Evolutionary conservation across 2,888 invertebrate species (phyloP).

Genomic region (Margaritifera margaritifera): DNA sequence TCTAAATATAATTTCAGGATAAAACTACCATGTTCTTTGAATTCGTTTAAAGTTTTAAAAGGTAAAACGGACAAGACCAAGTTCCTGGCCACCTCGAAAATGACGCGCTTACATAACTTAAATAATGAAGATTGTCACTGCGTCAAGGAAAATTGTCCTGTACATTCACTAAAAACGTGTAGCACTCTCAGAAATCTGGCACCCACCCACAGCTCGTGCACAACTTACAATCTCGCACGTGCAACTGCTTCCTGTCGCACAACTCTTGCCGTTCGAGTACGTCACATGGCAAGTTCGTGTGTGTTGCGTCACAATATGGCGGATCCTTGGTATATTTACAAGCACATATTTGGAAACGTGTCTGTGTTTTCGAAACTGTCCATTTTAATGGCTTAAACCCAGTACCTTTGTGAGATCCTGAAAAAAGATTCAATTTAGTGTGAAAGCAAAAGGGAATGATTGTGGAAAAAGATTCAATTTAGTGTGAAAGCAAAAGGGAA

Average conservation of each 20-base stretch:
- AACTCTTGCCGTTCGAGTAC: slow-evolving; percentile 45
- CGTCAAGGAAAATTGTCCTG: too few relatives aligned
- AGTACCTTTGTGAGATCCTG: slow-evolving; percentile 64
- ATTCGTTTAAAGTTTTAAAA: too few relatives aligned
- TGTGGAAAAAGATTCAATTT: slow-evolving; percentile 22
- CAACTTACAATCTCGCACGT: slow-evolving; percentile 42
- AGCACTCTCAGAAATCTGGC: slow-evolving; percentile 56
- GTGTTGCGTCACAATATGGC: slow-evolving; percentile 65
- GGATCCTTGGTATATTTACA: slow-evolving; percentile 66
- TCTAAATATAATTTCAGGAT: too few relatives aligned
- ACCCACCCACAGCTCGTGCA: slow-evolving; percentile 67
- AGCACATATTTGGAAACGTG: slow-evolving; percentile 54
- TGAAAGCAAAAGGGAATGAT: neutral
- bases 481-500: neutral
- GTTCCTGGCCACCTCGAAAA: too few relatives aligned
- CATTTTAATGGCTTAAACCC: slow-evolving; percentile 61
- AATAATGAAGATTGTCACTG: too few relatives aligned
- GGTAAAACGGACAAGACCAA: too few relatives aligned
- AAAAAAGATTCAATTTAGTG: slow-evolving; percentile 3
- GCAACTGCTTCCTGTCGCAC: slow-evolving; percentile 37
- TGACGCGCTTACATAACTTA: too few relatives aligned
- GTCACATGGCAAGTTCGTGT: slow-evolving; percentile 56
- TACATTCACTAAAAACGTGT: neutral
- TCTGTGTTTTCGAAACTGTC: slow-evolving; percentile 56
- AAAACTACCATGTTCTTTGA: too few relatives aligned